Conservation (phyloP, 2,113 vertebrate species). For the Camarhynchus parvulus region DNA sequence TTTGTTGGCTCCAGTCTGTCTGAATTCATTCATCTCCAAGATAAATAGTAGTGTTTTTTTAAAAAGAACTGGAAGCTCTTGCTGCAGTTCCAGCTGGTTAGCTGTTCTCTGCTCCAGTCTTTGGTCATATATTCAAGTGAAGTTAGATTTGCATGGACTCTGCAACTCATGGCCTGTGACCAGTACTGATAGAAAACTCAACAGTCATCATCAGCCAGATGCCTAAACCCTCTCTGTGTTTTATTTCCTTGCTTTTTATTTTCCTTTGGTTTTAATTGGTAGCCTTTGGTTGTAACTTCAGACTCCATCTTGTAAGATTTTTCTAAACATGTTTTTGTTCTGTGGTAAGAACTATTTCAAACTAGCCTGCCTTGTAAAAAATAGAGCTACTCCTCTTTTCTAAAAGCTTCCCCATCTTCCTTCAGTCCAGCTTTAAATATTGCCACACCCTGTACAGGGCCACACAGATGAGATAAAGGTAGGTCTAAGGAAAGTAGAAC, state of each 20-base stretch:
- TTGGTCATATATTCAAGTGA: background rate
- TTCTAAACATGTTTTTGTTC: background rate
- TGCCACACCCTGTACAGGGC: fast-evolving
- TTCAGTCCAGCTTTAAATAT: background rate
- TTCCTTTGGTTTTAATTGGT: background rate
- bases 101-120: background rate
- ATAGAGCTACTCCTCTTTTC: background rate
- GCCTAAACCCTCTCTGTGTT: background rate
- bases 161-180: background rate
- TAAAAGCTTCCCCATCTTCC: background rate
- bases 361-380: background rate
- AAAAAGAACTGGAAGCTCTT: background rate
- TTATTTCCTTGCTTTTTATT: background rate
- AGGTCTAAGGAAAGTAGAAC: background rate
- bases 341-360: background rate
- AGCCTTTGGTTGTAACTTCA: background rate
- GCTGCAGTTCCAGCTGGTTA: background rate
- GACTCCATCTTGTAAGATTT: background rate
- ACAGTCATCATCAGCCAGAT: background rate
- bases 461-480: background rate
- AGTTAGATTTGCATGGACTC: background rate
- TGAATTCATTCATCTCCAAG: background rate
- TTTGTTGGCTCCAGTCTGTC: background rate
- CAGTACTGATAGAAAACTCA: background rate
- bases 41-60: background rate